Evolutionary conservation across 2,888 invertebrate species (phyloP).

Genomic region (Tetrapedia diversipes): DNA sequence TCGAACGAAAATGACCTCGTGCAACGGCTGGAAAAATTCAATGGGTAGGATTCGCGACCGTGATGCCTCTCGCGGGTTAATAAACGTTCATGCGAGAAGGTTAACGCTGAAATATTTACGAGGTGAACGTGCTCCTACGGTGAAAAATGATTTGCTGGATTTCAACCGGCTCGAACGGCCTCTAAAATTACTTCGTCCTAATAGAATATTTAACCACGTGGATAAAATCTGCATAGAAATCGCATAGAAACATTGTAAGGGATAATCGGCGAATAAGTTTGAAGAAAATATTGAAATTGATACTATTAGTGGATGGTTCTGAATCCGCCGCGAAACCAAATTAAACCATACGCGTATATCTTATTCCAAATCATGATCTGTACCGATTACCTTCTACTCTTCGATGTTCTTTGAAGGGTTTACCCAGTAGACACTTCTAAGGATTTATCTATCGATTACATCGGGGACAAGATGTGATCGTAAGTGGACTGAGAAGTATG

Average conservation of each 20-base stretch:
- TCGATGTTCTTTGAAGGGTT: background rate
- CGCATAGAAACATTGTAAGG: too few species aligned
- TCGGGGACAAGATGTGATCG: background rate
- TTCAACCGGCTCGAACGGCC: background rate
- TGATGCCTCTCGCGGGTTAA: constrained; percentile 15
- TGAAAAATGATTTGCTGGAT: constrained; percentile 24
- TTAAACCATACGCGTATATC: too few species aligned
- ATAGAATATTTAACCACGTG: constrained; percentile 12
- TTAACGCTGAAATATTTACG: constrained; percentile 27
- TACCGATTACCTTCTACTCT: background rate
- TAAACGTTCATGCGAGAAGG: constrained; percentile 2
- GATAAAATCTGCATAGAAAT: background rate
- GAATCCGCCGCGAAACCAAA: too few species aligned
- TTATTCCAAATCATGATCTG: too few species aligned
- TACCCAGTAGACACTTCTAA: background rate
- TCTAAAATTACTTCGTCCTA: background rate
- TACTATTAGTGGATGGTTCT: too few species aligned
- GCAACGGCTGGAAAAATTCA: background rate
- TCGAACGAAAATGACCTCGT: background rate
- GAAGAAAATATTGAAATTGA: too few species aligned
- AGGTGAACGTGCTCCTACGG: background rate
- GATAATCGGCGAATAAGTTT: too few species aligned
- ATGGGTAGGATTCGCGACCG: background rate
- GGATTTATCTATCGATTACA: background rate
- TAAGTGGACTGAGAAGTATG: background rate